phyloP scores from a whole-genome alignment of 2,888 invertebrate genomes.

The Latrodectus elegans region DNA sequence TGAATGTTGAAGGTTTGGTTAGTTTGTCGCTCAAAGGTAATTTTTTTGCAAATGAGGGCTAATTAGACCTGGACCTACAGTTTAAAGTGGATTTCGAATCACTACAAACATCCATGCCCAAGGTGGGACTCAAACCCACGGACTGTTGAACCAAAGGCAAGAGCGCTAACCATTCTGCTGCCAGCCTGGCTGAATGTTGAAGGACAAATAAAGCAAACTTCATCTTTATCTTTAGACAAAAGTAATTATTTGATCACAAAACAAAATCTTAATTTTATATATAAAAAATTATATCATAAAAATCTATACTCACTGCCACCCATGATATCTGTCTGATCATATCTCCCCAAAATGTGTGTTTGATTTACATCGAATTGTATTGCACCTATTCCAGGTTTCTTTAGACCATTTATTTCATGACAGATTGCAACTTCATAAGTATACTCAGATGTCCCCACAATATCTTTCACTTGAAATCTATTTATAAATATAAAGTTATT shows the following conservation, averaged over 20 bases:
- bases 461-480: slow-evolving; percentile 54
- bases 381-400: slow-evolving; percentile 28
- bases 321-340: slow-evolving; percentile 37
- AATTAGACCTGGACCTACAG: no score
- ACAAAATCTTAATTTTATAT: not conserved
- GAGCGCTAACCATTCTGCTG: no score
- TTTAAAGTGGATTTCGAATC: no score
- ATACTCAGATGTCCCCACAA: slow-evolving; percentile 20
- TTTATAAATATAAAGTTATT: not conserved
- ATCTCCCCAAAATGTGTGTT: slow-evolving; percentile 24
- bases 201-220: not conserved
- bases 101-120: no score
- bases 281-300: no score
- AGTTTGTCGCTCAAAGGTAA: no score
- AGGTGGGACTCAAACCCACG: no score
- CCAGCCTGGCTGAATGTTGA: not conserved
- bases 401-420: slow-evolving; percentile 18
- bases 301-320: slow-evolving; percentile 50
- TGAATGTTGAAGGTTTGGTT: not conserved
- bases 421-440: slow-evolving; percentile 63
- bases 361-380: slow-evolving; percentile 17
- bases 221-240: no score
- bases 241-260: not conserved
- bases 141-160: no score
- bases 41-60: no score